A percentile compares a stretch with the other conserved stretches of the same genome.
These are phyloP conservation scores for Megalopta genalis DNA, from an alignment of 1,140 invertebrate species.

Conservation along the genomic window DNA sequence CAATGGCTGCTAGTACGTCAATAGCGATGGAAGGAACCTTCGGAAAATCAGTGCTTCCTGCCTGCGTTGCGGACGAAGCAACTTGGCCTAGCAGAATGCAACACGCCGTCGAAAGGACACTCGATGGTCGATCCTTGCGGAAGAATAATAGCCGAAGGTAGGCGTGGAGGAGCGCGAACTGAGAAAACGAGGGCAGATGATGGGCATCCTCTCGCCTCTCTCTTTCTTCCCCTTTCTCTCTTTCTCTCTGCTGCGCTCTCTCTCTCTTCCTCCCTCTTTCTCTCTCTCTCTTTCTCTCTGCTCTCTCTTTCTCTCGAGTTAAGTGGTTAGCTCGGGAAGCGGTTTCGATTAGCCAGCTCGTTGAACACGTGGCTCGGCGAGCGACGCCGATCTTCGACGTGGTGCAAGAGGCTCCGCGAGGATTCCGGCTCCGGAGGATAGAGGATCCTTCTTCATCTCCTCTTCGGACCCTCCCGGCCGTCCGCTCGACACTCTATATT, in stretches of 20 bases:
- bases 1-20: too few species aligned
- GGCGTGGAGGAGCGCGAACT: conserved; percentile 5
- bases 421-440: background rate
- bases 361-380: conserved; percentile 46
- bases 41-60: too few species aligned
- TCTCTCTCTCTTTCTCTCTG: background rate
- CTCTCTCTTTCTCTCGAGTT: conserved; percentile 39
- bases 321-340: conserved; percentile 59
- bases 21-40: too few species aligned
- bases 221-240: background rate
- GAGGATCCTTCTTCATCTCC: background rate
- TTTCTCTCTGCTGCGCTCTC: background rate
- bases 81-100: background rate
- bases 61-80: too few species aligned
- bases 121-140: background rate
- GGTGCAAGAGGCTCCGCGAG: conserved; percentile 20
- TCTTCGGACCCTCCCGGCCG: background rate
- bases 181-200: conserved; percentile 39
- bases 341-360: conserved; percentile 67
- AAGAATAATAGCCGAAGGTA: conserved; percentile 11
- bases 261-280: background rate
- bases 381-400: conserved; percentile 29
- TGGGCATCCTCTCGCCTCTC: conserved; percentile 2
- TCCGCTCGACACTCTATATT: background rate
- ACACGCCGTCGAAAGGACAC: background rate